phyloP scores from a whole-genome alignment of 2,113 vertebrate genomes.

The Alligator mississippiensis region DNA sequence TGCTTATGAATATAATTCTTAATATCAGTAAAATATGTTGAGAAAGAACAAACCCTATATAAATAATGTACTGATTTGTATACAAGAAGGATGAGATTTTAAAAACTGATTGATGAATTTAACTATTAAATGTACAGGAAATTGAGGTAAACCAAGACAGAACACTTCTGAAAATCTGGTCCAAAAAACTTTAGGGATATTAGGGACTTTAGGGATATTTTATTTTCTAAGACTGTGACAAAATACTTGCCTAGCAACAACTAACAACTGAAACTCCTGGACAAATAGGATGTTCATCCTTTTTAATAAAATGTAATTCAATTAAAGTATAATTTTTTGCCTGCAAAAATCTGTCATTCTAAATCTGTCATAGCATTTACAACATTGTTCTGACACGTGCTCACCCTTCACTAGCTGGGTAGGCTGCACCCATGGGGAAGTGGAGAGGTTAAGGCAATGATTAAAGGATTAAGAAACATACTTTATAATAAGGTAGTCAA shows the following conservation, averaged over 20 bases:
- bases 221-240: neutral
- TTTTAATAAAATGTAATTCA: too few species aligned
- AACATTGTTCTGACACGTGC: neutral
- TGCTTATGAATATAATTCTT: too few species aligned
- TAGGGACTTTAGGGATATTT: neutral
- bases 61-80: too few species aligned
- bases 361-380: neutral
- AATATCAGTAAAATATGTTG: too few species aligned
- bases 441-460: neutral
- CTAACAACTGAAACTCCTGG: neutral
- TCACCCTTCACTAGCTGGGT: neutral
- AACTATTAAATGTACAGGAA: neutral
- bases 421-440: neutral
- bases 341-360: neutral
- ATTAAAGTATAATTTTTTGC: neutral
- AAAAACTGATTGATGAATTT: neutral
- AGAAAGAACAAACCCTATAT: too few species aligned
- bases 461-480: slow-evolving; percentile 1
- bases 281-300: neutral
- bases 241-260: neutral
- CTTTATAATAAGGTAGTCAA: neutral
- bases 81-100: too few species aligned
- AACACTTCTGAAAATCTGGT: too few species aligned
- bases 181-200: neutral
- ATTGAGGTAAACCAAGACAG: neutral